phyloP scores from a whole-genome alignment of 2,888 invertebrate genomes.

The Hypolimnas misippus region DNA sequence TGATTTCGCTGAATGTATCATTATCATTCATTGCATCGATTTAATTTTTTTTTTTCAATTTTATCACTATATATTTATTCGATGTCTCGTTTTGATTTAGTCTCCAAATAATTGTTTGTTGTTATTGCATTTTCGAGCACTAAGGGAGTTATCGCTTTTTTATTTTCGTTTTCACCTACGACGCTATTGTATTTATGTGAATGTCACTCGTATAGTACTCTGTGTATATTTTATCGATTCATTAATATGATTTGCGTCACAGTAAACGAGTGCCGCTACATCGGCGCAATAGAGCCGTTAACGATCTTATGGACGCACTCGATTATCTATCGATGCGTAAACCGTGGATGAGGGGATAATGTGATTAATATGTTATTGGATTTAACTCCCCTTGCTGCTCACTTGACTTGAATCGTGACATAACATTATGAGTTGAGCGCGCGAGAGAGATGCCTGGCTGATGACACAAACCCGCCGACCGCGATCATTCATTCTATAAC shows the following conservation, averaged over 20 bases:
- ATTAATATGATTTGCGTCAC: slow-evolving; percentile 41
- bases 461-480: slow-evolving; percentile 76
- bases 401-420: slow-evolving; percentile 57
- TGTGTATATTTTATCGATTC: slow-evolving; percentile 37
- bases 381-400: slow-evolving; percentile 73
- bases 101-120: slow-evolving; percentile 67
- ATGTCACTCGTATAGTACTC: slow-evolving; percentile 34
- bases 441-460: slow-evolving; percentile 63
- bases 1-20: slow-evolving; percentile 79
- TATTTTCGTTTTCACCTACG: slow-evolving; percentile 34
- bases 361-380: slow-evolving; percentile 38
- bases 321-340: slow-evolving; percentile 32
- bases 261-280: slow-evolving; percentile 33
- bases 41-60: slow-evolving; percentile 53
- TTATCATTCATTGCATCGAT: slow-evolving; percentile 80
- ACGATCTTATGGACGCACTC: slow-evolving; percentile 36
- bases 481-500: slow-evolving; percentile 43
- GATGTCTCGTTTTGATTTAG: slow-evolving; percentile 59
- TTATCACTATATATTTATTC: slow-evolving; percentile 50
- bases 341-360: slow-evolving; percentile 29
- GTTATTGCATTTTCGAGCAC: slow-evolving; percentile 72
- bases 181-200: slow-evolving; percentile 31
- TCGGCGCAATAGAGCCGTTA: slow-evolving; percentile 35
- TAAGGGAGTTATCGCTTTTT: slow-evolving; percentile 64
- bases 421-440: slow-evolving; percentile 61